Evolutionary conservation across 2,113 vertebrate genomes (phyloP).

Genomic region (Daboia siamensis): DNA sequence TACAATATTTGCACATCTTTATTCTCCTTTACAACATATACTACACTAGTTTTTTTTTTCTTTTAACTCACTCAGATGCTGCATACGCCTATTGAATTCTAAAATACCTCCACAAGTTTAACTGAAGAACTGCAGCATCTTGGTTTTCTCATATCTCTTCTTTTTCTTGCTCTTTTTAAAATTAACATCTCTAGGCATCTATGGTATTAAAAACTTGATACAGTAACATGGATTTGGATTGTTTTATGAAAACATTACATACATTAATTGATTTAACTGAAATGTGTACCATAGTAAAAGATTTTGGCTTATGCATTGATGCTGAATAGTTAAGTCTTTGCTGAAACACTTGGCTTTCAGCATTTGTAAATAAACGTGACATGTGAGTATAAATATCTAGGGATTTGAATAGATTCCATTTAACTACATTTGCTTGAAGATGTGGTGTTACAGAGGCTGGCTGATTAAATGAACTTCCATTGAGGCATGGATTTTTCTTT

Average conservation of each 20-base stretch:
- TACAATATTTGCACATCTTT: neutral
- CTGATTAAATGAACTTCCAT: constrained; percentile 20
- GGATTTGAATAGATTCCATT: constrained; percentile 18
- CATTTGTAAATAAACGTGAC: constrained; percentile 4
- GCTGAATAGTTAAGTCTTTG: neutral
- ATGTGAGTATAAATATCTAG: neutral
- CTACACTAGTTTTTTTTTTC: neutral
- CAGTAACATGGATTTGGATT: neutral
- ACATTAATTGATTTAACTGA: neutral
- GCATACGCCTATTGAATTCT: neutral
- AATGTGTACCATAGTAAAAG: neutral
- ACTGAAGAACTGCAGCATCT: neutral
- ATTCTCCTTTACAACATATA: neutral
- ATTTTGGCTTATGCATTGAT: neutral
- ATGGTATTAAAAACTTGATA: neutral
- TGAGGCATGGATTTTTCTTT: neutral
- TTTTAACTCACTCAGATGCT: neutral
- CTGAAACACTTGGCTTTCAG: neutral
- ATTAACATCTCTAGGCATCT: neutral
- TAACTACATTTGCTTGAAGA: constrained; percentile 5
- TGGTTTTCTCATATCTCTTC: neutral
- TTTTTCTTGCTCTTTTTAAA: neutral
- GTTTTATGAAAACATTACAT: neutral
- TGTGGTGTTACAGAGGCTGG: neutral
- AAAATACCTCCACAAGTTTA: neutral